Percentiles rank a stretch among this genome's conserved stretches.
These are phyloP conservation scores for Ctenochaetus hawaiiensis DNA, from an alignment of 2,797 vertebrate genomes.

Conservation along the genomic window DNA sequence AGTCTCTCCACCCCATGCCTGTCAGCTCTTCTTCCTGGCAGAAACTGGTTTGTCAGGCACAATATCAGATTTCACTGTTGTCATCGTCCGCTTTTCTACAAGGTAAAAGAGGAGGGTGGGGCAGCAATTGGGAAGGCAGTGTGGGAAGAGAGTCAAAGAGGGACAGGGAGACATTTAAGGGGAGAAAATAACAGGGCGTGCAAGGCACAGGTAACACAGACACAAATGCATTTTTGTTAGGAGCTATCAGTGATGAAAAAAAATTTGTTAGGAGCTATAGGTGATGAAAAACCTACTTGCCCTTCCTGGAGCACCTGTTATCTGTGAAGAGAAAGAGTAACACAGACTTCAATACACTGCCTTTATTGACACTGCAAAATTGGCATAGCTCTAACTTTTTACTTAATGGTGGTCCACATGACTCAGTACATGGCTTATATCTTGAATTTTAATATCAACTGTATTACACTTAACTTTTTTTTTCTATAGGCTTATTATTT, in stretches of 20 bases:
- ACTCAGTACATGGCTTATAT: not conserved
- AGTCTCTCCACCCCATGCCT: constrained; percentile 30
- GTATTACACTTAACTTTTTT: not conserved
- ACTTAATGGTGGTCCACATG: not conserved
- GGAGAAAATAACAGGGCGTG: not conserved
- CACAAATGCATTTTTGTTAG: not conserved
- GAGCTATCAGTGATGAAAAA: not conserved
- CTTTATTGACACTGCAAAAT: not conserved
- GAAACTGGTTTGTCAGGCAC: constrained; percentile 68
- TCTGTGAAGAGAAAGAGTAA: constrained; percentile 72
- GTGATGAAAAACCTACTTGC: constrained; percentile 69
- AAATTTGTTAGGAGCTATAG: not conserved
- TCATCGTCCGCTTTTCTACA: constrained; percentile 73
- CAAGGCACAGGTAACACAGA: not conserved
- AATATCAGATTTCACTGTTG: constrained; percentile 80
- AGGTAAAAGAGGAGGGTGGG: constrained; percentile 38
- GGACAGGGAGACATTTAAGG: too few species aligned
- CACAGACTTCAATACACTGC: not conserved
- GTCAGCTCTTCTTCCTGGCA: constrained; percentile 48
- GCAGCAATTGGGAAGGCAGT: constrained; percentile 24
- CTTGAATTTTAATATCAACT: not conserved
- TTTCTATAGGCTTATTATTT: not conserved
- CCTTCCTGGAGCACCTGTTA: constrained; percentile 65
- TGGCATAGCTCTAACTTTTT: not conserved
- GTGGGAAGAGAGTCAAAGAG: not conserved